phyloP scores from a whole-genome alignment of 2,888 invertebrate genomes.

The Conistra vaccinii region DNA sequence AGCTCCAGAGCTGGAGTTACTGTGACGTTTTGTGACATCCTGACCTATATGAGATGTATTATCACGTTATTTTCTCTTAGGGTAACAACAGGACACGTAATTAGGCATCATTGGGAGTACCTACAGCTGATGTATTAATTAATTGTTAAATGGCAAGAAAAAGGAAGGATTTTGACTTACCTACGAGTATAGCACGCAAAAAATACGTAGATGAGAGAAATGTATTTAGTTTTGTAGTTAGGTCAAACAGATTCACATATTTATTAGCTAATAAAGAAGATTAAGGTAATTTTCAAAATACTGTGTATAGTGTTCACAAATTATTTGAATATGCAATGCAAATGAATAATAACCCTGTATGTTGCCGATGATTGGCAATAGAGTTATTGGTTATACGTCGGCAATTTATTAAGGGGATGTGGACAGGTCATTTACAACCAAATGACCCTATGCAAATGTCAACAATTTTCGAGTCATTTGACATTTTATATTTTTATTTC shows the following conservation, averaged over 20 bases:
- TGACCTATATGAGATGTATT: constrained; percentile 51
- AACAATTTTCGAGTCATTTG: too few species aligned
- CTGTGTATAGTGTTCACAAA: background rate
- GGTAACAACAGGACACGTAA: constrained; percentile 8
- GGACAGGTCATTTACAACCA: too few species aligned
- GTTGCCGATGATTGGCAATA: too few species aligned
- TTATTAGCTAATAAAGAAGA: background rate
- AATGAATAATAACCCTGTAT: too few species aligned
- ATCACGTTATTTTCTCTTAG: constrained; percentile 6
- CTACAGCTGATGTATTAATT: background rate
- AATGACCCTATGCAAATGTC: too few species aligned
- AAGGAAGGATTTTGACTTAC: background rate
- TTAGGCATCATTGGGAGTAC: background rate
- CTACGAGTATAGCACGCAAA: background rate
- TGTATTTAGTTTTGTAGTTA: background rate
- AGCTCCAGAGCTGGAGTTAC: constrained; percentile 49
- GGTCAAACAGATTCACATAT: background rate
- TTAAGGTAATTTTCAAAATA: background rate
- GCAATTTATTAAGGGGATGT: too few species aligned
- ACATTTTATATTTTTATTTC: too few species aligned
- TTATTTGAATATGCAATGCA: background rate
- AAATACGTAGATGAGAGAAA: background rate
- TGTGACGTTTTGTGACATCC: constrained; percentile 52
- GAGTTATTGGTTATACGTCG: background rate
- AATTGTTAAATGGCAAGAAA: background rate